phyloP scores from a whole-genome alignment of 1,140 invertebrate species.

The Brachionus sp. region DNA sequence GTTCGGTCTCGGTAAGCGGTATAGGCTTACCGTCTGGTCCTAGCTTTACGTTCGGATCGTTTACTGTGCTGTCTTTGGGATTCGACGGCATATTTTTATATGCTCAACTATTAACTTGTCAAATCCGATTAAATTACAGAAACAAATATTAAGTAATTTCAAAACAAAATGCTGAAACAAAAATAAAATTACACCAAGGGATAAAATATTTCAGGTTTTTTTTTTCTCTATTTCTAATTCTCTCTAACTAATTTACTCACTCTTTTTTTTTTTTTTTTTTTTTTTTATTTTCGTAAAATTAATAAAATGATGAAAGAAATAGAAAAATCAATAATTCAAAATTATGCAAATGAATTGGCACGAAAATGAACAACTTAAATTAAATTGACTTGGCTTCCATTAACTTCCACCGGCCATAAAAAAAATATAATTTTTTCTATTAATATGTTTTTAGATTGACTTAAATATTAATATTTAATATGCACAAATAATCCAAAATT shows the following conservation, averaged over 20 bases:
- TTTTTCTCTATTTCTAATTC: not conserved
- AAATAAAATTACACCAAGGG: not conserved
- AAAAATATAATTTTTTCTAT: not conserved
- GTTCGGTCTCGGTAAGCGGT: constrained; percentile 3
- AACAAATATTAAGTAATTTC: not conserved
- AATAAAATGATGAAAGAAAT: not conserved
- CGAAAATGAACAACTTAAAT: not conserved
- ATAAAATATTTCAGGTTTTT: not conserved
- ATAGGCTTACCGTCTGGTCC: not conserved
- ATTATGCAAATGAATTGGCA: not conserved
- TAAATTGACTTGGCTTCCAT: not conserved
- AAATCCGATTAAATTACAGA: not conserved
- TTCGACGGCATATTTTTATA: not conserved
- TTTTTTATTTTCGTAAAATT: not conserved
- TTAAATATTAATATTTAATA: no score
- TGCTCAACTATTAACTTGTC: not conserved
- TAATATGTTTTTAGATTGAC: no score
- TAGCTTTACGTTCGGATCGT: constrained; percentile 21
- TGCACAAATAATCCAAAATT: no score
- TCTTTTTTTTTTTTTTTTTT: not conserved
- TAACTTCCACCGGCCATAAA: not conserved
- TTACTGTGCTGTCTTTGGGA: not conserved
- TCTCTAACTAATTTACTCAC: not conserved
- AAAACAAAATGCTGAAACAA: no score
- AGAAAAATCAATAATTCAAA: constrained; percentile 14